Evolutionary conservation across 1,140 invertebrate genomes (phyloP).

Genomic region (Maniola jurtina): DNA sequence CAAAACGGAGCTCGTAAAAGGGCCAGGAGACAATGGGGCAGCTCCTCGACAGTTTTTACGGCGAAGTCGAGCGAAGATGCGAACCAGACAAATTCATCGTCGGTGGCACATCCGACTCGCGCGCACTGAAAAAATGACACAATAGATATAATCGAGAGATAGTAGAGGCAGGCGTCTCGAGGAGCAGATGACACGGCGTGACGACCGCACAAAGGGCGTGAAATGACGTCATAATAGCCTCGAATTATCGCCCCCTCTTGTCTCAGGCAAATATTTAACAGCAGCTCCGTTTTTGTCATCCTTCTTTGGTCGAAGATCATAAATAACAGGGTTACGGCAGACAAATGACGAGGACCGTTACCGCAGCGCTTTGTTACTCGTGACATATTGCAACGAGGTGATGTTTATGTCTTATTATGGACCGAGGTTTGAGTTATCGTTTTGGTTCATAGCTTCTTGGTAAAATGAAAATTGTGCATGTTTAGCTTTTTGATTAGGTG

Average conservation of each 20-base stretch:
- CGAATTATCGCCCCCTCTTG: slow-evolving; percentile 78
- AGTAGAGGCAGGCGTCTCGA: slow-evolving; percentile 73
- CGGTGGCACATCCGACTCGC: slow-evolving; percentile 75
- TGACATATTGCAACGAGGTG: slow-evolving; percentile 72
- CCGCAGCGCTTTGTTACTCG: slow-evolving; percentile 64
- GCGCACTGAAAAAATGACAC: slow-evolving; percentile 71
- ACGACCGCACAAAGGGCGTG: slow-evolving; percentile 76
- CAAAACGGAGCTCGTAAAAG: slow-evolving; percentile 76
- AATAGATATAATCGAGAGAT: slow-evolving; percentile 78
- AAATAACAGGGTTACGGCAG: slow-evolving; percentile 70
- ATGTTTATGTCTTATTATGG: slow-evolving; percentile 77
- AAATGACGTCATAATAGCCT: slow-evolving; percentile 78
- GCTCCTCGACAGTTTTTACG: slow-evolving; percentile 72
- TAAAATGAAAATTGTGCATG: slow-evolving; percentile 10
- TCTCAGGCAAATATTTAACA: slow-evolving; percentile 79
- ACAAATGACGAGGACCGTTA: slow-evolving; percentile 74
- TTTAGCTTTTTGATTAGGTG: neutral
- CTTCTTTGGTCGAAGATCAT: slow-evolving; percentile 70
- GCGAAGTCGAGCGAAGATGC: slow-evolving; percentile 65
- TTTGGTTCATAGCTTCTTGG: slow-evolving; percentile 29
- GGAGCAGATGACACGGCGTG: slow-evolving; percentile 76
- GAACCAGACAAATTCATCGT: slow-evolving; percentile 73
- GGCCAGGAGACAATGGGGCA: slow-evolving; percentile 70
- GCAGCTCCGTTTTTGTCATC: slow-evolving; percentile 70
- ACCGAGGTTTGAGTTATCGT: slow-evolving; percentile 51